Conservation (phyloP, 2,113 vertebrate species). For the Marcusenius ussheri region DNA sequence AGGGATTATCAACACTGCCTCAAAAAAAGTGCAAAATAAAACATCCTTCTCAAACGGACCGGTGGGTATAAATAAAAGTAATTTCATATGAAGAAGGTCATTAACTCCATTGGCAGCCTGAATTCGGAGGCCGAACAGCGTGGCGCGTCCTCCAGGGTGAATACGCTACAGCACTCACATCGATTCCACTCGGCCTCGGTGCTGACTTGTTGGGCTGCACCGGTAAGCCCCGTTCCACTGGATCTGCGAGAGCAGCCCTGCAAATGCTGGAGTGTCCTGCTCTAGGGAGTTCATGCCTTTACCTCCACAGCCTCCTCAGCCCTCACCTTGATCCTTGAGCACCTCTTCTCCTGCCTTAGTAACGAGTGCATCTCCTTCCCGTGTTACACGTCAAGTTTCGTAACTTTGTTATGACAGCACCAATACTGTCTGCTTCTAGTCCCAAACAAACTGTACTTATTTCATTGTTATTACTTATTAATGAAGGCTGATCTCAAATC, state of each 20-base stretch:
- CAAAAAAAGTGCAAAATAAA: neutral
- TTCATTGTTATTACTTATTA: neutral
- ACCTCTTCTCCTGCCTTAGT: neutral
- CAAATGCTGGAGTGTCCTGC: neutral
- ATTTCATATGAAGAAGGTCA: neutral
- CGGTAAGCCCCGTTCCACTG: neutral
- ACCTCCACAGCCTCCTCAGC: neutral
- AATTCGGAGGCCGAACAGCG: neutral
- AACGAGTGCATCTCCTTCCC: neutral
- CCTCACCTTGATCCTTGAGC: neutral
- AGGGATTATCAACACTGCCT: neutral
- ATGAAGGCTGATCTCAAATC: neutral
- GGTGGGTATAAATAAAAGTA: neutral
- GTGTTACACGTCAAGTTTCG: neutral
- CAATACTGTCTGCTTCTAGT: neutral
- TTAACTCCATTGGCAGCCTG: neutral
- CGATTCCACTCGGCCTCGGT: neutral
- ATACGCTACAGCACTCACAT: neutral
- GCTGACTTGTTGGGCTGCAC: neutral
- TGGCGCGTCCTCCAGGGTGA: neutral
- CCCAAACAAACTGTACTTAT: neutral
- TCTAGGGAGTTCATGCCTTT: neutral
- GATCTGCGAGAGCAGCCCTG: neutral
- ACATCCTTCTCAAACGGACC: neutral
- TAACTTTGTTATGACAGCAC: neutral